A percentile compares a stretch with the other conserved stretches of the same genome.
Conservation (phyloP, 2,113 vertebrate genomes). For the Sterna hirundo region DNA sequence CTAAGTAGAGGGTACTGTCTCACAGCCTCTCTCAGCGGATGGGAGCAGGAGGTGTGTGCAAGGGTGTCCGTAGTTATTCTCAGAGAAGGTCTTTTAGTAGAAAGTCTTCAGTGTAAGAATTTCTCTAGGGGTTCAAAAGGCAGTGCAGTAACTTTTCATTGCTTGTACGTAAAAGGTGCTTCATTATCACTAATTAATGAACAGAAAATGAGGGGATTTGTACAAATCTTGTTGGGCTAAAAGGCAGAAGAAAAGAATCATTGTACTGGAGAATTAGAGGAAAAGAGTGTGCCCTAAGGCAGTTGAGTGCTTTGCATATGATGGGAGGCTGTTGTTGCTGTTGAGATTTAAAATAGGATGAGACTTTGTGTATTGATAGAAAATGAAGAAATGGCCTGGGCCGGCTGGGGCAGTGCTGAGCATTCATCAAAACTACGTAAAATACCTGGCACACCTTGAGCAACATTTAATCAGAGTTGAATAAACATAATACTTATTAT, state of each 20-base stretch:
- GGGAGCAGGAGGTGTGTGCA: background rate
- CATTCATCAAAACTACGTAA: background rate
- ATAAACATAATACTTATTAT: background rate
- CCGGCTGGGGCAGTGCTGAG: background rate
- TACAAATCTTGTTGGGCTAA: background rate
- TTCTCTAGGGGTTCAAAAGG: background rate
- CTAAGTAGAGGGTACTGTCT: background rate
- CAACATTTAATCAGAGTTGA: background rate
- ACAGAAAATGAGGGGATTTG: constrained; percentile 23
- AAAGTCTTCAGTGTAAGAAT: background rate
- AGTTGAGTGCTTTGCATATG: background rate
- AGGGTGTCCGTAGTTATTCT: rapidly evolving
- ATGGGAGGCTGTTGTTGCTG: background rate
- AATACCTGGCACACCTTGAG: background rate
- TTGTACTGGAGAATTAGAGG: constrained; percentile 3
- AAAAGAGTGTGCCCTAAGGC: background rate
- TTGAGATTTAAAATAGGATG: background rate
- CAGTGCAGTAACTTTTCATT: background rate
- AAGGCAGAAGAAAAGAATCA: constrained; percentile 21
- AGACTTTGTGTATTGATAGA: background rate
- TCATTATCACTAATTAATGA: constrained; percentile 23
- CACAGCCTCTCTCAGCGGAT: background rate
- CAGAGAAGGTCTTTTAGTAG: background rate
- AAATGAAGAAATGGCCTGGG: background rate
- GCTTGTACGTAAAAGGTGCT: background rate